A percentile compares a stretch with the other conserved stretches of the same genome.
phyloP scores from a whole-genome alignment of 2,113 vertebrate species.

The Paraplagusia blochii region DNA sequence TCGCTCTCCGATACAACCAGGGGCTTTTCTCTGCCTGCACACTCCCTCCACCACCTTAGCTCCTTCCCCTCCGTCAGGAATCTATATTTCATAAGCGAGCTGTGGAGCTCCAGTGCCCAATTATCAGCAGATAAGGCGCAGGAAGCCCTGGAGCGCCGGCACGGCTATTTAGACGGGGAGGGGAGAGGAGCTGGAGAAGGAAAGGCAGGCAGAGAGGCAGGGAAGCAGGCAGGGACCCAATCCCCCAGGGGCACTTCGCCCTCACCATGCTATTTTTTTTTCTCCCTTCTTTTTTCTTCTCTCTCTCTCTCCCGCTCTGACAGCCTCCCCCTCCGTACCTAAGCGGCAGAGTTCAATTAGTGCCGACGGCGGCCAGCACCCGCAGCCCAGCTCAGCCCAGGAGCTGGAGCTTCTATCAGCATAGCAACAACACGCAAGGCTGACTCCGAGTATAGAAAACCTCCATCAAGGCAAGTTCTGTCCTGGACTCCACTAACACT shows the following conservation, averaged over 20 bases:
- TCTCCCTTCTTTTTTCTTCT: slow-evolving; percentile 26
- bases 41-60: slow-evolving; percentile 46
- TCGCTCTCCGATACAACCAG: slow-evolving; percentile 57
- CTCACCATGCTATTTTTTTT: slow-evolving; percentile 60
- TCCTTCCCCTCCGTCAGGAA: slow-evolving; percentile 70
- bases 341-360: slow-evolving; percentile 81
- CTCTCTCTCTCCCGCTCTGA: slow-evolving; percentile 55
- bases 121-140: slow-evolving; percentile 80
- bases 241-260: slow-evolving; percentile 74
- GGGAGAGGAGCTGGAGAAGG: slow-evolving; percentile 59
- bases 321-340: slow-evolving; percentile 59
- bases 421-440: slow-evolving; percentile 65
- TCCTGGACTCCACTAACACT: slow-evolving; percentile 25
- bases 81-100: slow-evolving; percentile 83
- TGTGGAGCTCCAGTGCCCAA: slow-evolving; percentile 78
- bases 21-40: slow-evolving; percentile 69
- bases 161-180: slow-evolving; percentile 76
- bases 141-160: slow-evolving; percentile 77
- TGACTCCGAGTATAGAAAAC: slow-evolving; percentile 59
- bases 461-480: slow-evolving; percentile 53
- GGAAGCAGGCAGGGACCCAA: slow-evolving; percentile 70
- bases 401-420: slow-evolving; percentile 66
- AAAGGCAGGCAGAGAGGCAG: slow-evolving; percentile 58
- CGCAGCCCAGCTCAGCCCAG: slow-evolving; percentile 65
- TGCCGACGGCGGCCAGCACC: slow-evolving; percentile 69